phyloP scores from a whole-genome alignment of 2,113 vertebrate genomes.

The Saccopteryx bilineata region DNA sequence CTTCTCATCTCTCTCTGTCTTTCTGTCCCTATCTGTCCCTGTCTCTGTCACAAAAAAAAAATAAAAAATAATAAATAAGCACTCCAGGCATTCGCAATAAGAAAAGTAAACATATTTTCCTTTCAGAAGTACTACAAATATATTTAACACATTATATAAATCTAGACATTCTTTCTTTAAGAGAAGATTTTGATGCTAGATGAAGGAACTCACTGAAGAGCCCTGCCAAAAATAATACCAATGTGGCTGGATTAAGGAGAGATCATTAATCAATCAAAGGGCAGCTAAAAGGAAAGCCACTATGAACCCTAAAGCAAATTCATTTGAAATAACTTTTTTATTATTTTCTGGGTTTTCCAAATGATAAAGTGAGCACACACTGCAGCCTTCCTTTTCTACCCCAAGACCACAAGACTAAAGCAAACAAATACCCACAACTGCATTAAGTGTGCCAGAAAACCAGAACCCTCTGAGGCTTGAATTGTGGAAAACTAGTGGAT shows the following conservation, averaged over 20 bases:
- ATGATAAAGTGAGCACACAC: not conserved
- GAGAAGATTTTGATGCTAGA: constrained; percentile 18
- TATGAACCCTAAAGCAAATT: constrained; percentile 45
- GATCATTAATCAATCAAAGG: constrained; percentile 25
- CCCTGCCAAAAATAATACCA: not conserved
- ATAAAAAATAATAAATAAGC: not conserved
- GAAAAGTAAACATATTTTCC: not conserved
- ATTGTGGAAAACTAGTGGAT: not conserved
- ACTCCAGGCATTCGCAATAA: not conserved
- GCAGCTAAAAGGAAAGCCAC: constrained; percentile 28
- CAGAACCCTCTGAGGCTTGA: not conserved
- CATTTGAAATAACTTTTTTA: constrained; percentile 23
- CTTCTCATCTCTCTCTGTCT: too few species aligned
- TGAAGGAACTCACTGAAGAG: constrained; percentile 25
- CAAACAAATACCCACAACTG: not conserved
- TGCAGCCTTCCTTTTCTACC: not conserved
- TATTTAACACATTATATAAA: not conserved
- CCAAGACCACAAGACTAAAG: not conserved
- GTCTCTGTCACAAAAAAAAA: too few species aligned
- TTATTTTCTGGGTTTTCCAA: not conserved
- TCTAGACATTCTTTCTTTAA: not conserved
- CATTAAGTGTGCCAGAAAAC: not conserved
- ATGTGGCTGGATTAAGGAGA: not conserved
- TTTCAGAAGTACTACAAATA: not conserved
- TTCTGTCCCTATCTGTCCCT: too few species aligned